A percentile compares a stretch with the other conserved stretches of the same genome.
Evolutionary conservation across 2,113 vertebrate species (phyloP).

Genomic region (Mungos mungo): DNA sequence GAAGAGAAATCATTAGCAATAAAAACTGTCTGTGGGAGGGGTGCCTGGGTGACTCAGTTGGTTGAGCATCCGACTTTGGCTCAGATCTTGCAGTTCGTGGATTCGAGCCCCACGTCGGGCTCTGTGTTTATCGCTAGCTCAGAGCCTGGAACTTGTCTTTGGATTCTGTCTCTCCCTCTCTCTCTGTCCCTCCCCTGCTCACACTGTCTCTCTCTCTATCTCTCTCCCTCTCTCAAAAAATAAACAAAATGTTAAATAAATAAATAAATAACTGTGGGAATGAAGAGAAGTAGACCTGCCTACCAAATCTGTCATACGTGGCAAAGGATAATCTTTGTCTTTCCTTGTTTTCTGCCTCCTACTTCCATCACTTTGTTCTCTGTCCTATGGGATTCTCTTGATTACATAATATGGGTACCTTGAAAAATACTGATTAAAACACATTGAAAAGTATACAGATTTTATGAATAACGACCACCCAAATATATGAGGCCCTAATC

Average conservation of each 20-base stretch:
- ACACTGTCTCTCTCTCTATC: no score
- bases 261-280: not conserved
- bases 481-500: not conserved
- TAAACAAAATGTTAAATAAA: no score
- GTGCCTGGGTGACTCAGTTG: no score
- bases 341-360: not conserved
- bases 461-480: not conserved
- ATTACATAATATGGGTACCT: not conserved
- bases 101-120: no score
- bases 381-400: not conserved
- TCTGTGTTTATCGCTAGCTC: no score
- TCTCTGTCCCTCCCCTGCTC: no score
- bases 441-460: not conserved
- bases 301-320: not conserved
- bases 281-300: not conserved
- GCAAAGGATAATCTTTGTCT: not conserved
- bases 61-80: no score
- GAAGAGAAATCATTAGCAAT: not conserved
- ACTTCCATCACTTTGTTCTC: not conserved
- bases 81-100: no score
- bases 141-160: no score
- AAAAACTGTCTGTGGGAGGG: not conserved
- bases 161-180: no score
- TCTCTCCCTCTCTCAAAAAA: no score
- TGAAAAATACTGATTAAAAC: not conserved